These are phyloP conservation scores for Bolinopsis microptera DNA, from an alignment of 37 sponge, comb jelly and placozoan genomes.

Conservation along the genomic window DNA sequence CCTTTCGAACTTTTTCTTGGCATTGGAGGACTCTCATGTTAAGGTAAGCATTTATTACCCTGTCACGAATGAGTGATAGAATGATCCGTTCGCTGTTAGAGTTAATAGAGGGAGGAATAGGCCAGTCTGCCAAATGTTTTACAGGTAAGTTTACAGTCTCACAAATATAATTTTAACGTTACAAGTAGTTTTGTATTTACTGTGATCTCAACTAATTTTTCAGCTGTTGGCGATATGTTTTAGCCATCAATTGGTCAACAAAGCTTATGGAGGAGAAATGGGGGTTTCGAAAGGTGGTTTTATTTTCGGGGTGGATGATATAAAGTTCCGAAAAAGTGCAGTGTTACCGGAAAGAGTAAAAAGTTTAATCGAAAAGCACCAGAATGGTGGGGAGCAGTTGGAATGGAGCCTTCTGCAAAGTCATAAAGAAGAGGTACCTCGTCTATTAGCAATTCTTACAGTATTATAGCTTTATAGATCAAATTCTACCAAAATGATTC, in stretches of 20 bases:
- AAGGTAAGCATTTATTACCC: not conserved
- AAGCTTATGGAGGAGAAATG: not conserved
- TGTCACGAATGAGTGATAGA: not conserved
- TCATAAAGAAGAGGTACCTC: not conserved
- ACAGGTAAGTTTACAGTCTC: too few relatives aligned
- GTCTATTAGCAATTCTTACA: too few relatives aligned
- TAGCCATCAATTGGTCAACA: constrained; percentile 31
- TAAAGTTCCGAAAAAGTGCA: not conserved
- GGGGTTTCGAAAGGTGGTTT: not conserved
- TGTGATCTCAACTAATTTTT: too few relatives aligned
- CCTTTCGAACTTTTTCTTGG: not conserved
- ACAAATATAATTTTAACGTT: too few relatives aligned
- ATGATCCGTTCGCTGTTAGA: too few relatives aligned
- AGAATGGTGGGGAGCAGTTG: not conserved
- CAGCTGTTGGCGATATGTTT: constrained; percentile 17
- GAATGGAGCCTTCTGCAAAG: not conserved
- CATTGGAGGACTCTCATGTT: not conserved
- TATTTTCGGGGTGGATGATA: not conserved
- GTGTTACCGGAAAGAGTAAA: not conserved
- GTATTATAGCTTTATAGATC: too few relatives aligned
- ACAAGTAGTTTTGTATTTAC: too few relatives aligned
- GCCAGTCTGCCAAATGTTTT: too few relatives aligned
- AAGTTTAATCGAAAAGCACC: not conserved
- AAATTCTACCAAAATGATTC: too few relatives aligned
- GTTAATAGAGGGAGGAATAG: too few relatives aligned